Base-by-base conservation (phyloP, 1,140 invertebrate genomes). In the Anastatus disparis region DNA sequence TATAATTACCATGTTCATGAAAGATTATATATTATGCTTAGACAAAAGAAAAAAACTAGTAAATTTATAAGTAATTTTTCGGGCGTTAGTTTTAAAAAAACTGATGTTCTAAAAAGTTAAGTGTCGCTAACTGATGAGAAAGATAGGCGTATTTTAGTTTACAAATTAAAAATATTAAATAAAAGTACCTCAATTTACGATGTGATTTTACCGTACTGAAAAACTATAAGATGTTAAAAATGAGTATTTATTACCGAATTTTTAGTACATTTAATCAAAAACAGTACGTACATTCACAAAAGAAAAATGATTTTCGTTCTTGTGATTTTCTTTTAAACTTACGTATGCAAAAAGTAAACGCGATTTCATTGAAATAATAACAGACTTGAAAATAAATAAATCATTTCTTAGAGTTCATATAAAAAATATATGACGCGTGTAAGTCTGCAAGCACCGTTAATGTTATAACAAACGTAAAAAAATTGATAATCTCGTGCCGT, bases 121-220 rank as follows among this genome's bases (percentile, higher is more conserved):
- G 77, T 82, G 77, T 81, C 78, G 70, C 73, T 63, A 77, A 75
- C 69, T 76, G 64, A 81, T 82, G 81, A 82, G 78, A 81, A 82
- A 81, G 79, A 82, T 82, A 82, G 78, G 79, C 75, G 78, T 82
- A 66, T 73, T 68, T 68, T 68, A 9, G 26, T 38, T 56, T 56
- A 46, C 48, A 35, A 12, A 17, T 15, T 61, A 29, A 15, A 13
- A 15, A 3, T 15, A 22, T 42, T 52, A 66, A 64, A 50, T 9
- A 20, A 2, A 42, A 67, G 27, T 67, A 58, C 40, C 17, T 67
- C 40, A 20, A 48, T 58, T 67, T 67, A 38, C 26, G n/a, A 55
- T 55, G 22, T 42, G 35, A 67, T 46, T 42, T 17, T 8, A 46
- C 20, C 38, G 52, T 58, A 67, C 24, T 27, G 9, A 50, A 52